These are phyloP conservation scores for Trypoxylus dichotomus DNA, from an alignment of 1,140 invertebrate genomes.

Conservation along the genomic window DNA sequence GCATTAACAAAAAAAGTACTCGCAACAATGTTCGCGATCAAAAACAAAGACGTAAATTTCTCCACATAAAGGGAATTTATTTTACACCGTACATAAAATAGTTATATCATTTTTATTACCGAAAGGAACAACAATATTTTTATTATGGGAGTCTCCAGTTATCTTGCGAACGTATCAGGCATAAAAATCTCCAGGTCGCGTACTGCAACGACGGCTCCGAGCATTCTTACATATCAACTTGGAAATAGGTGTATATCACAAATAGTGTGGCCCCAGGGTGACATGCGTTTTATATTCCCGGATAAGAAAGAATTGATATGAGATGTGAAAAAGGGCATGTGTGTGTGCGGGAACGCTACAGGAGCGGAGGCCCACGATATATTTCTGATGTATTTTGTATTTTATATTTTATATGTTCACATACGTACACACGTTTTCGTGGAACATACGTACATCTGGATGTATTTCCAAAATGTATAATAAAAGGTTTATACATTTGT, in stretches of 20 bases:
- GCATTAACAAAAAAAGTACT: neutral
- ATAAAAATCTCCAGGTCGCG: slow-evolving; percentile 31
- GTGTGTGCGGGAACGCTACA: slow-evolving; percentile 25
- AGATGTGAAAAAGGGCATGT: slow-evolving; percentile 41
- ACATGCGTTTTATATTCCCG: slow-evolving; percentile 42
- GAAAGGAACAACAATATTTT: slow-evolving; percentile 36
- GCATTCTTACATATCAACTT: slow-evolving; percentile 31
- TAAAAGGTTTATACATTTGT: slow-evolving; percentile 25
- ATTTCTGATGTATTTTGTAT: slow-evolving; percentile 26
- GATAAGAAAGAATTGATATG: slow-evolving; percentile 41
- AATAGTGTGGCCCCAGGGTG: slow-evolving; percentile 41
- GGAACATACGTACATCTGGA: slow-evolving; percentile 1
- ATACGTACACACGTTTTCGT: neutral
- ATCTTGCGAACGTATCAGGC: slow-evolving; percentile 37
- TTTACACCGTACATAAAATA: slow-evolving; percentile 29
- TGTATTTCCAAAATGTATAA: slow-evolving; percentile 26
- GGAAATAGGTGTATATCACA: slow-evolving; percentile 41
- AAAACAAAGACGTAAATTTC: slow-evolving; percentile 16
- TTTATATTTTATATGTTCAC: slow-evolving; percentile 18
- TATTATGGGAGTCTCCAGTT: slow-evolving; percentile 34
- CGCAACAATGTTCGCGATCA: slow-evolving; percentile 1
- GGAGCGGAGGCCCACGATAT: neutral
- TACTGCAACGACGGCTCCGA: slow-evolving; percentile 30
- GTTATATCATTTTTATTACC: slow-evolving; percentile 30
- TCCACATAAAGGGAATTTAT: slow-evolving; percentile 16